Evolutionary conservation across 2,113 vertebrate genomes (phyloP).

Genomic region (Phyllopteryx taeniolatus): DNA sequence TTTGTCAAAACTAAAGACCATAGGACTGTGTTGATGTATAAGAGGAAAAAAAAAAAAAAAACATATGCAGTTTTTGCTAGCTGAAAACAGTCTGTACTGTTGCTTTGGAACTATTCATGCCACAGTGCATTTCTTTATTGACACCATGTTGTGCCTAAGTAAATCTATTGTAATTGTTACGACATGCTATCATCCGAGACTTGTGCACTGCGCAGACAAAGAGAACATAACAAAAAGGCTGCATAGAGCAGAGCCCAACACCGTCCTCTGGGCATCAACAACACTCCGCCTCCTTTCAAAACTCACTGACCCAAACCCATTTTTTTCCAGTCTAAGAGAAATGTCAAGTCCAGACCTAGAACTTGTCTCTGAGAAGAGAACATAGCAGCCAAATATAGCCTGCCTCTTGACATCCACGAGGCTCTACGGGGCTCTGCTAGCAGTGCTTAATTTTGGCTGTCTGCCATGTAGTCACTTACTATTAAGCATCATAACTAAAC

Average conservation of each 20-base stretch:
- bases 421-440: conserved; percentile 46
- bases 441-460: conserved; percentile 55
- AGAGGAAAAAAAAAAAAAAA: not conserved
- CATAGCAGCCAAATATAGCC: conserved; percentile 68
- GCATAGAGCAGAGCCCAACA: conserved; percentile 35
- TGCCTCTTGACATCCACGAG: conserved; percentile 58
- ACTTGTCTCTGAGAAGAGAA: conserved; percentile 57
- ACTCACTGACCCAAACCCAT: conserved; percentile 64
- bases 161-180: conserved; percentile 15
- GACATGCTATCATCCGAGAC: conserved; percentile 23
- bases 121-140: conserved; percentile 6
- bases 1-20: not conserved
- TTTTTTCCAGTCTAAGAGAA: conserved; percentile 70
- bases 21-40: not conserved
- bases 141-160: conserved; percentile 14
- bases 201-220: conserved; percentile 8
- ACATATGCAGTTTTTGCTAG: not conserved
- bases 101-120: not conserved
- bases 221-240: conserved; percentile 33
- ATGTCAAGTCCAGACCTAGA: conserved; percentile 66
- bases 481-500: conserved; percentile 63
- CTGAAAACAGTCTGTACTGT: not conserved
- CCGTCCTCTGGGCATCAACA: conserved; percentile 58
- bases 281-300: conserved; percentile 44
- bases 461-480: conserved; percentile 64